A percentile compares a stretch with the other conserved stretches of the same genome.
Conservation (phyloP, 2,797 vertebrate genomes). For the Microtus agrestis region DNA sequence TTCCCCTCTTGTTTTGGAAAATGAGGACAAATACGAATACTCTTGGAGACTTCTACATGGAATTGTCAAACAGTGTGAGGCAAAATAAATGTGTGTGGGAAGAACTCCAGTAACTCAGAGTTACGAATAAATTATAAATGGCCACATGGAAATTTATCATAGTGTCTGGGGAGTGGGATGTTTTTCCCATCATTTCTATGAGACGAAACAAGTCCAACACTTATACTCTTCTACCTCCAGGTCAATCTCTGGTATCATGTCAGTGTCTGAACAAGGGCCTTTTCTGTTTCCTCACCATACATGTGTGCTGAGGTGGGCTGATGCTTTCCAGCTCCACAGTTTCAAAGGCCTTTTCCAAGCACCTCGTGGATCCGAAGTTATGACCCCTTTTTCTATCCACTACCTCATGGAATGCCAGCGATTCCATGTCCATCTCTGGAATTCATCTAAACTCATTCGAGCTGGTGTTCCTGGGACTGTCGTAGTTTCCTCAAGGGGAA, state of each 20-base stretch:
- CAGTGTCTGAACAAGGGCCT: not conserved
- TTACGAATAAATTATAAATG: constrained; percentile 55
- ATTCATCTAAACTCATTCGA: not conserved
- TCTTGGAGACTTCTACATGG: not conserved
- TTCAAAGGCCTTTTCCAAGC: not conserved
- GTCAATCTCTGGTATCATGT: not conserved
- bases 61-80: not conserved
- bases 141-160: constrained; percentile 28
- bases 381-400: not conserved
- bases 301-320: not conserved
- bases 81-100: constrained; percentile 42
- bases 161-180: not conserved
- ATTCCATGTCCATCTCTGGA: not conserved
- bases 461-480: not conserved
- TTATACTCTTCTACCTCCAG: not conserved
- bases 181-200: constrained; percentile 50
- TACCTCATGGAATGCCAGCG: not conserved
- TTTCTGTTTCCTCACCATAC: constrained; percentile 2
- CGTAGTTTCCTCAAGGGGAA: not conserved
- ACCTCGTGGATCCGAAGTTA: not conserved
- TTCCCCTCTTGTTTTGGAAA: not conserved
- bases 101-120: constrained; percentile 38
- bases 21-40: not conserved
- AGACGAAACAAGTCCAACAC: not conserved
- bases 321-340: not conserved